phyloP scores from a whole-genome alignment of 2,888 invertebrate species.

The Laspeyria flexula region DNA sequence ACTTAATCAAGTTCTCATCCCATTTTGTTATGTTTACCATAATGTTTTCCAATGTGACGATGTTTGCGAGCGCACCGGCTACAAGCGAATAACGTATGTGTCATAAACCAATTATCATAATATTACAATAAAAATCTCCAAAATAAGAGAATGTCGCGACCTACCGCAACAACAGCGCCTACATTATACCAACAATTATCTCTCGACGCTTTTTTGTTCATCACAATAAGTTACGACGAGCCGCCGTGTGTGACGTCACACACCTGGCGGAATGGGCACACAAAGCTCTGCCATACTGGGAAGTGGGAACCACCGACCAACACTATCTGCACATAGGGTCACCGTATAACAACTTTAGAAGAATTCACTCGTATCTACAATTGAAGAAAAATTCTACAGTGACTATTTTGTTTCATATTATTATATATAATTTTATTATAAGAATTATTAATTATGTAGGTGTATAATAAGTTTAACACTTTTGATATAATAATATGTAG shows the following conservation, averaged over 20 bases:
- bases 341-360: not conserved
- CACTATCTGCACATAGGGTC: not conserved
- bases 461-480: too few species aligned
- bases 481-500: too few species aligned
- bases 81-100: too few species aligned
- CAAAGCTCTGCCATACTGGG: slow-evolving; percentile 6
- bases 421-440: too few species aligned
- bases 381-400: too few species aligned
- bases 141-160: not conserved
- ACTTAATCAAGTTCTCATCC: too few species aligned
- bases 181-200: slow-evolving; percentile 4
- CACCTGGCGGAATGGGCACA: slow-evolving; percentile 18
- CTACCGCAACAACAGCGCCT: not conserved
- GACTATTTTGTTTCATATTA: too few species aligned
- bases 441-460: too few species aligned
- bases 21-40: too few species aligned
- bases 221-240: not conserved
- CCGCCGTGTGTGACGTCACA: slow-evolving; percentile 18
- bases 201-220: not conserved
- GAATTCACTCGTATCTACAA: too few species aligned
- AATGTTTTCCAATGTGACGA: too few species aligned
- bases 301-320: not conserved
- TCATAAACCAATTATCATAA: not conserved
- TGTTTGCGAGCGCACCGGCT: too few species aligned
- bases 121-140: not conserved